Base-by-base conservation (phyloP, 2,113 vertebrate species). In the Aegotheles bennettii region DNA sequence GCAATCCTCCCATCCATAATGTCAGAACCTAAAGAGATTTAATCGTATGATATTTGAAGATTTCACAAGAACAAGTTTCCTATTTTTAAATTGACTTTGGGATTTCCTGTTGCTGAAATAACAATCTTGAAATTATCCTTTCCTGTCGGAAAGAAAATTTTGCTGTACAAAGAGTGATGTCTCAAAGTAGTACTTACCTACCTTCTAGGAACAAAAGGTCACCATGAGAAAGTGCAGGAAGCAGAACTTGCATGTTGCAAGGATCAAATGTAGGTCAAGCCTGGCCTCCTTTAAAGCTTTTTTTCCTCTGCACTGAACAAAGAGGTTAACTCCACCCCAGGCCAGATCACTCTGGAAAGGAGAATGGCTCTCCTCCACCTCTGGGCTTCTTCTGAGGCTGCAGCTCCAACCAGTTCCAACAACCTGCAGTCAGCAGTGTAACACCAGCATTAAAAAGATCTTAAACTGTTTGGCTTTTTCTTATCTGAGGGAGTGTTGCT, bases 231-330 rank as follows among this genome's bases (percentile, higher is more conserved):
- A 74, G 91, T 78, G 12, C 0, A 93, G 84, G 91, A 93, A 89
- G 69, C 69, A 77, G 53, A 89, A 84, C 65, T 65, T 73, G 53
- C 65, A 35, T 10, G 20, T 45, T 80, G 25, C 69, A 65, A 64
- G 33, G 74, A 89, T 84, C 73, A 87, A 96, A 96, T 73, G 74
- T 93, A 97, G 89, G 91, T 96, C 93, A 95, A 29, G 8, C 7
- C 65, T 42, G 7, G 38, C 51, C n/a, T 69, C 25, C 89, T 93
- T 84, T 79, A 53, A 56, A 40, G 20, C 31, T 25, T 68, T 36
- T 79, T 71, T 91, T 56, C 73, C 70, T 87, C 74, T 82, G 61
- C 74, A 73, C 28, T 91, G 77, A 87, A 33, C 81, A 96, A 84
- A 87, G 91, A 92, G 48, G 65, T 78, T 70, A 89, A 79, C 92